Percentiles rank a stretch among this genome's conserved stretches.
Evolutionary conservation across 2,888 invertebrate species (phyloP).

Genomic region (Odontocerum albicorne): DNA sequence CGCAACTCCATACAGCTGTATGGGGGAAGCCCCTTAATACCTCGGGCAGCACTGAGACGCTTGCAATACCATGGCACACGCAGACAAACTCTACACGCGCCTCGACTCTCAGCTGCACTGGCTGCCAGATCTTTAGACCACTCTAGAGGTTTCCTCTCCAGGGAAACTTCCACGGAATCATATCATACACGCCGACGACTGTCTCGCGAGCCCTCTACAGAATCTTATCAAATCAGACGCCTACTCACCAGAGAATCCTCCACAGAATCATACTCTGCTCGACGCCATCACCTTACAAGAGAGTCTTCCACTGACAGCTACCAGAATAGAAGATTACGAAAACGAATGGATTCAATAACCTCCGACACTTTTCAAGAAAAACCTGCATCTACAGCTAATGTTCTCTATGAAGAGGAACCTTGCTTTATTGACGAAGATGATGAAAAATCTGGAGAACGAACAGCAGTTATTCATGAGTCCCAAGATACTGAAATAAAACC

Average conservation of each 20-base stretch:
- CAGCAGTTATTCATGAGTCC: conserved; percentile 27
- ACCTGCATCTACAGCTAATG: conserved; percentile 43
- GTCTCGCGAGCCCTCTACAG: conserved; percentile 32
- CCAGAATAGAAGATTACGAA: conserved; percentile 43
- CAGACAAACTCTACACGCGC: conserved; percentile 62
- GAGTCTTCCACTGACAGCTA: conserved; percentile 36
- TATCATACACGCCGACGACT: conserved; percentile 29
- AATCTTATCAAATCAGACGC: conserved; percentile 32
- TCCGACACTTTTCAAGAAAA: conserved; percentile 41
- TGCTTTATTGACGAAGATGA: conserved; percentile 64
- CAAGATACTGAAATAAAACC: conserved; percentile 25
- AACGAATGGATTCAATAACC: conserved; percentile 53
- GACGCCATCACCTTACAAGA: conserved; percentile 33
- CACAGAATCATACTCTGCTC: conserved; percentile 30
- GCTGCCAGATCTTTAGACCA: conserved; percentile 31
- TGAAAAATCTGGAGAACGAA: conserved; percentile 35
- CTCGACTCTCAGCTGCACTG: conserved; percentile 36
- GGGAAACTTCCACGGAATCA: conserved; percentile 35
- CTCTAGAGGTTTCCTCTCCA: conserved; percentile 32
- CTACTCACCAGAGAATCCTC: conserved; percentile 33
- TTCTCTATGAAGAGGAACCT: conserved; percentile 57
- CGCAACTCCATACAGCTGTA: conserved; percentile 39
- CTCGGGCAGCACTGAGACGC: conserved; percentile 46
- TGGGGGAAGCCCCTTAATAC: conserved; percentile 43
- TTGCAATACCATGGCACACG: conserved; percentile 45